Evolutionary conservation across 2,888 invertebrate species (phyloP).

Genomic region (Parnassius glacialis): DNA sequence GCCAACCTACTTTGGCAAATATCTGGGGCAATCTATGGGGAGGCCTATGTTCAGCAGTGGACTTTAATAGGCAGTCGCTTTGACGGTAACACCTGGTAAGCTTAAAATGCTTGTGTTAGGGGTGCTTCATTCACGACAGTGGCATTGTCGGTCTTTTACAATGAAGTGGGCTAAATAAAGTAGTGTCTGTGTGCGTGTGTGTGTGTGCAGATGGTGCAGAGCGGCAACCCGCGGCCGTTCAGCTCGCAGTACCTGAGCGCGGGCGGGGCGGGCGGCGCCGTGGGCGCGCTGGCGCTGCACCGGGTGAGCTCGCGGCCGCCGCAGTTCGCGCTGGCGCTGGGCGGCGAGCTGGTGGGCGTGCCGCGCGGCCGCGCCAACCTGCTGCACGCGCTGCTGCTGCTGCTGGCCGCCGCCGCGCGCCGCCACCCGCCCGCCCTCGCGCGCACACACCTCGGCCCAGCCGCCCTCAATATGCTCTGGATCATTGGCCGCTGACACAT

Average conservation of each 20-base stretch:
- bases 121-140: too few species aligned
- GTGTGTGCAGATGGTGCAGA: constrained; percentile 76
- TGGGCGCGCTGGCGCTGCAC: constrained; percentile 49
- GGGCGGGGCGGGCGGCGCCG: constrained; percentile 33
- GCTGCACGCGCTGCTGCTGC: constrained; percentile 91
- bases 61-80: too few species aligned
- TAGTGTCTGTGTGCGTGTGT: constrained; percentile 34
- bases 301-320: constrained; percentile 78
- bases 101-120: too few species aligned
- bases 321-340: constrained; percentile 81
- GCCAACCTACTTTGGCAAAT: too few species aligned
- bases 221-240: constrained; percentile 51
- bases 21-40: too few species aligned
- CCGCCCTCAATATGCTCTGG: constrained; percentile 89
- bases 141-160: too few species aligned
- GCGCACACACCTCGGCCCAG: constrained; percentile 62
- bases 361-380: constrained; percentile 89
- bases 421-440: constrained; percentile 28
- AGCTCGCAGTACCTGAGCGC: constrained; percentile 55
- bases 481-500: constrained; percentile 76
- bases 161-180: too few species aligned
- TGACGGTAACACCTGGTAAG: too few species aligned
- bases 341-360: constrained; percentile 50
- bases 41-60: too few species aligned
- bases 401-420: constrained; percentile 66